Percentiles rank a stretch among this genome's conserved stretches.
Evolutionary conservation across 2,888 invertebrate species (phyloP).

Genomic region (Andrena dorsata): DNA sequence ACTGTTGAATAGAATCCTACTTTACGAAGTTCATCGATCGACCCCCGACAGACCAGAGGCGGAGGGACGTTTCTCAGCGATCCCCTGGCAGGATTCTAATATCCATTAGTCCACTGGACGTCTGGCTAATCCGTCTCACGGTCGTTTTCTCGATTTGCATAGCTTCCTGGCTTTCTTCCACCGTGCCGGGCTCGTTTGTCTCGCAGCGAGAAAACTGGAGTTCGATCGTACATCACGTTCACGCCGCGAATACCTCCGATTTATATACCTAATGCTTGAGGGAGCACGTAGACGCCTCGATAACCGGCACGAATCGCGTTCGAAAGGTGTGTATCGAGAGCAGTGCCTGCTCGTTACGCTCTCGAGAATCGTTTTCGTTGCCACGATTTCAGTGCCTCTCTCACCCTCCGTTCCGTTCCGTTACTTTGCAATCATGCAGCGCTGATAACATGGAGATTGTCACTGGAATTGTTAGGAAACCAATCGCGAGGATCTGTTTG

Average conservation of each 20-base stretch:
- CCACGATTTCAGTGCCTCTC: neutral
- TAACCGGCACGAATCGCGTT: slow-evolving; percentile 60
- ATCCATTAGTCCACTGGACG: slow-evolving; percentile 71
- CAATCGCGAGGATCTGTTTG: neutral
- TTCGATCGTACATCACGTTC: slow-evolving; percentile 64
- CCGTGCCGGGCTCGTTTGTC: slow-evolving; percentile 51
- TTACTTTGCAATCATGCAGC: slow-evolving; percentile 27
- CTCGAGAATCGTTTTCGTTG: slow-evolving; percentile 7
- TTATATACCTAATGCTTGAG: slow-evolving; percentile 46
- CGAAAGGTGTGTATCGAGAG: slow-evolving; percentile 39
- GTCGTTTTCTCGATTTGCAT: slow-evolving; percentile 70
- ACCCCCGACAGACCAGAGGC: neutral
- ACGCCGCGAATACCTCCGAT: slow-evolving; percentile 28
- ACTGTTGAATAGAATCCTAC: slow-evolving; percentile 7
- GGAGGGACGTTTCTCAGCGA: slow-evolving; percentile 39
- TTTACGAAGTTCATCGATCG: slow-evolving; percentile 37
- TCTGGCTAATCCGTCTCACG: slow-evolving; percentile 68
- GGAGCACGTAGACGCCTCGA: slow-evolving; percentile 61
- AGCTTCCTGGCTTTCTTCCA: slow-evolving; percentile 68
- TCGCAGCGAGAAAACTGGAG: slow-evolving; percentile 62
- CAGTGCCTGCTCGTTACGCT: slow-evolving; percentile 32
- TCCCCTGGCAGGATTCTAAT: slow-evolving; percentile 65
- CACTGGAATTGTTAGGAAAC: neutral
- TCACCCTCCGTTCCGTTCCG: neutral
- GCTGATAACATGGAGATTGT: slow-evolving; percentile 10